These are phyloP conservation scores for Aegithalos caudatus DNA, from an alignment of 2,113 vertebrate genomes.

Conservation along the genomic window DNA sequence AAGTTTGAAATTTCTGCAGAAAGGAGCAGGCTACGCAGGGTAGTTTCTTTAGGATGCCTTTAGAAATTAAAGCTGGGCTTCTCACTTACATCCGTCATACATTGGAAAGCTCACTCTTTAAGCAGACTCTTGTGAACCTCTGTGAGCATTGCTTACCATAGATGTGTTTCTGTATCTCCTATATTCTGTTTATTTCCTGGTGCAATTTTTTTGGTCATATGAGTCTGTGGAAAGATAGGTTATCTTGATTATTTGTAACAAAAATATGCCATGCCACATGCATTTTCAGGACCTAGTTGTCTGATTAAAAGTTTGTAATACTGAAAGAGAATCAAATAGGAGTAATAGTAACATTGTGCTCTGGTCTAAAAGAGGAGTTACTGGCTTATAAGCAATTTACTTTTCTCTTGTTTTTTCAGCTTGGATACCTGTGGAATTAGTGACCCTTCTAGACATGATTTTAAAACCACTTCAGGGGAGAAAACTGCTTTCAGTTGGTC, in stretches of 20 bases:
- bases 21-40: background rate
- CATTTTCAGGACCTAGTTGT: background rate
- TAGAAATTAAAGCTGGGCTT: background rate
- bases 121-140: background rate
- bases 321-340: background rate
- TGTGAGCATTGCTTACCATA: background rate
- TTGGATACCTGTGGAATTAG: slow-evolving; percentile 25
- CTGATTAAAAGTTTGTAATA: background rate
- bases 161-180: background rate
- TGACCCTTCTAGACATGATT: slow-evolving; percentile 25
- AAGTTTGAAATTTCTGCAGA: background rate
- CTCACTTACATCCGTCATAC: background rate
- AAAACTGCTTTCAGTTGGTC: slow-evolving; percentile 31
- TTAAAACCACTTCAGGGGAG: background rate
- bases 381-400: background rate
- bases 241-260: background rate
- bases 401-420: slow-evolving; percentile 36
- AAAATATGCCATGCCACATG: background rate
- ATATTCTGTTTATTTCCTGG: background rate
- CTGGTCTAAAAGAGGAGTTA: background rate
- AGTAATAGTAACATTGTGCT: background rate
- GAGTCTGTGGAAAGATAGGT: background rate
- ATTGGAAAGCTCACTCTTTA: background rate
- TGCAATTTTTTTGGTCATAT: background rate
- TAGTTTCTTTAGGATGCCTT: background rate